phyloP scores from a whole-genome alignment of 2,797 vertebrate species.

The Zenarchopterus dispar region DNA sequence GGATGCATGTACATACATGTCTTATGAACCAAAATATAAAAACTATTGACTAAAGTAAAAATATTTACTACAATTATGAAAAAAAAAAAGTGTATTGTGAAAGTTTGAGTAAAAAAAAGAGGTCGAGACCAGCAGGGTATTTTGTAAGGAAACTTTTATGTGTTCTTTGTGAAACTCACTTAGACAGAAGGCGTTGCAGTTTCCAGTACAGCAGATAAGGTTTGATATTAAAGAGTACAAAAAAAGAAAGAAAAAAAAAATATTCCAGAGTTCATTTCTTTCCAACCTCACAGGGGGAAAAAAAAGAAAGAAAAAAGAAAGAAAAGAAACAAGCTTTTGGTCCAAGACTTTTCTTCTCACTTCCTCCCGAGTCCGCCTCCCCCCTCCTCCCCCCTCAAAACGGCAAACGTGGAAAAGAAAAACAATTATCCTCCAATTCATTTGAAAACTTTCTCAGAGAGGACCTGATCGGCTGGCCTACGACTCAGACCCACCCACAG shows the following conservation, averaged over 20 bases:
- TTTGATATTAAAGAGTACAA: constrained; percentile 86
- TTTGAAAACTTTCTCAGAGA: constrained; percentile 31
- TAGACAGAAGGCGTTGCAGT: constrained; percentile 84
- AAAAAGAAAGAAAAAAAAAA: constrained; percentile 67
- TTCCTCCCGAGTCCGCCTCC: constrained; percentile 25
- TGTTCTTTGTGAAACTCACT: constrained; percentile 85
- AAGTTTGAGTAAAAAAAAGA: constrained; percentile 2
- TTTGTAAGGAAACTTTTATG: constrained; percentile 87
- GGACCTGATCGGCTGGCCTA: constrained; percentile 28
- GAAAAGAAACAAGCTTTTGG: constrained; percentile 71
- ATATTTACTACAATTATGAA: too few relatives aligned
- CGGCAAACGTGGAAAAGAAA: constrained; percentile 34
- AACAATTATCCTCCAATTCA: constrained; percentile 25
- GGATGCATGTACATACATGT: too few relatives aligned
- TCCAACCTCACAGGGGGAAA: constrained; percentile 55
- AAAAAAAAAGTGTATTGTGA: too few relatives aligned
- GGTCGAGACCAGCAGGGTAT: constrained; percentile 33
- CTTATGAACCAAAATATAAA: too few relatives aligned
- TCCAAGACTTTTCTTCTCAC: constrained; percentile 67
- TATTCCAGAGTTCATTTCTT: constrained; percentile 74
- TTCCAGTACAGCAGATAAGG: constrained; percentile 87
- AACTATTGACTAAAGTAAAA: too few relatives aligned
- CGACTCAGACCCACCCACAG: constrained; percentile 58
- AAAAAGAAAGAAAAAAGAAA: constrained; percentile 20
- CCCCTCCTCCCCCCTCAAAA: constrained; percentile 20